Evolutionary conservation across 2,888 invertebrate genomes (phyloP), one percentile per base, ranked within the genome.

Genomic region (Orthonychiurus folsomi): DNA sequence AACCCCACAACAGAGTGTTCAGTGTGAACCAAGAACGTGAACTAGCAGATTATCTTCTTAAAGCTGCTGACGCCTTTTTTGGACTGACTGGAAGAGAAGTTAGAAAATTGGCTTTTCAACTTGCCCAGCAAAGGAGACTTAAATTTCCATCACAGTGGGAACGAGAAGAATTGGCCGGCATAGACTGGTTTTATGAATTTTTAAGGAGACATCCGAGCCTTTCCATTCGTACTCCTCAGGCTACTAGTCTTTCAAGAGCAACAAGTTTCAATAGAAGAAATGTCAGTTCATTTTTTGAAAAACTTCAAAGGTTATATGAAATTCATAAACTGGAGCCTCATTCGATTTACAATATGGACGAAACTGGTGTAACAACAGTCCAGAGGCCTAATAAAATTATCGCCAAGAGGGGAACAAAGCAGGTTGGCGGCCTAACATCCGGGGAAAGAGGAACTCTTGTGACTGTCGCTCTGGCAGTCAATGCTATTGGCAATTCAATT

Each of bases 371-470:
- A 12, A 65, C 67, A 9, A 76, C 77, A 2, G 77, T 78, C 2
- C 76, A 77, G 63, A 76, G 73, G 64, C 76, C 77, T n/a, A 65
- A 73, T 56, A 73, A 72, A 67, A 65, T 78, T 47, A 64, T 78
- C 59, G 76, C 75, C 2, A 64, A 68, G 66, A 74, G 73, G 69
- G 77, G 77, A 50, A 59, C 61, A 5, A 75, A 74, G 60, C 77
- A 77, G 69, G 74, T 78, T 12, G 75, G 76, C 24, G 23, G 50
- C 1, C 3, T 62, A n/a, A 73, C 73, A 5, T 74, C 73, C 3
- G 73, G 67, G 15, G 74, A 75, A 64, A 64, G 74, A 59, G 73
- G 73, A 23, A 61, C 67, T 12, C 50, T 73, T 9, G 73, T 74
- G 0, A 73, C 72, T 1, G 23, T 73, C 53, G 66, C 65, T 25